phyloP scores from a whole-genome alignment of 92 coral and sea anemone species.

The Galaxea fascicularis region DNA sequence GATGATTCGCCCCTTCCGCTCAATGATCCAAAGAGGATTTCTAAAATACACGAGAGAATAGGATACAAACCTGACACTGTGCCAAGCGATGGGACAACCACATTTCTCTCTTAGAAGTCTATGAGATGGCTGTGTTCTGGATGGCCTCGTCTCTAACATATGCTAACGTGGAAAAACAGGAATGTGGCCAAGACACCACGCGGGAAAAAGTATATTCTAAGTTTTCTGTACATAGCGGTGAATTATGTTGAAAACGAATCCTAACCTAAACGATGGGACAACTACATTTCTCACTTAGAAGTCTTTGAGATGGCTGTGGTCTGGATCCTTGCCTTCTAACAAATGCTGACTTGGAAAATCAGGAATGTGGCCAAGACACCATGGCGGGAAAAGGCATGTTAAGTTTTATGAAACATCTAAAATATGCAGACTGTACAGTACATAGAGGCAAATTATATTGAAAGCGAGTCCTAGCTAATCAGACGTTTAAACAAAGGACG shows the following conservation, averaged over 20 bases:
- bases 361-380: too few species aligned
- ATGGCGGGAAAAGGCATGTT: too few species aligned
- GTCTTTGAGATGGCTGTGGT: background rate
- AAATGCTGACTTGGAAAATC: background rate
- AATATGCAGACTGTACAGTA: too few species aligned
- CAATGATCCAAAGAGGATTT: slow-evolving; percentile 78
- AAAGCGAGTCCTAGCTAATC: too few species aligned
- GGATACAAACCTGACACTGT: slow-evolving; percentile 93
- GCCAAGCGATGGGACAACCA: slow-evolving; percentile 87
- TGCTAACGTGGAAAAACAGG: background rate
- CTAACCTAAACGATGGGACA: slow-evolving; percentile 94
- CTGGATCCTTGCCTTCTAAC: background rate
- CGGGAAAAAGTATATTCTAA: too few species aligned
- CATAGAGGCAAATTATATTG: too few species aligned
- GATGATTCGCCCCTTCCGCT: slow-evolving; percentile 38
- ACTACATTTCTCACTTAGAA: slow-evolving; percentile 57
- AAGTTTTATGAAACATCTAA: too few species aligned
- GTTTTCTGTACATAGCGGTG: background rate
- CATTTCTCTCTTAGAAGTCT: slow-evolving; percentile 51
- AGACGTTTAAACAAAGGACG: too few species aligned
- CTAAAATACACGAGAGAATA: slow-evolving; percentile 88
- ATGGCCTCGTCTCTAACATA: background rate
- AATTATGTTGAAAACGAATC: too few species aligned
- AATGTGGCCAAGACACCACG: background rate
- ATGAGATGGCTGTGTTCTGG: background rate